Base-by-base conservation (phyloP, 2,797 vertebrate genomes). In the Macropus fuliginosus region DNA sequence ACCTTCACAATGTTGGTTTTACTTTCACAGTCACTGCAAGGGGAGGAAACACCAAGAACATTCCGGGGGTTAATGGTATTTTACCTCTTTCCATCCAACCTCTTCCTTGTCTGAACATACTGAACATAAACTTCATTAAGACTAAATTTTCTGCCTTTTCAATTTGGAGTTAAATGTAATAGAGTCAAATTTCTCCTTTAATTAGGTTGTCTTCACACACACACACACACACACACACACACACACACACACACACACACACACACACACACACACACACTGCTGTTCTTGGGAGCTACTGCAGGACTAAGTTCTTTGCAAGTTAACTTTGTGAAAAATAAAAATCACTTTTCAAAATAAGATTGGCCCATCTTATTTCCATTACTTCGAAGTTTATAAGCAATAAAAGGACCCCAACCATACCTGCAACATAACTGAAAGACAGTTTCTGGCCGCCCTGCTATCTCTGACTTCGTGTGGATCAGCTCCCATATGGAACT, bases 371-470 rank as follows among this genome's bases (percentile, higher is more conserved):
- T n/a, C 90, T 92, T 21, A 0, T 0, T 56, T 52, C 24, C 81
- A 1, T 0, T 9, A 90, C 27, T 91, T 90, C 54, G 16, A 9
- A 9, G 27, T 52, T 89, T 16, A 29, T 13, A 28, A n/a, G 13
- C 74, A 87, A 10, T 87, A 46, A 87, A 87, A 87, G 27, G 40
- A 27, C 40, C 40, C 21, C 34, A 5, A 50, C 2, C 2, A 98
- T 98, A 99, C 99, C 99, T 99, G 99, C 99, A 99, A 66, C 99
- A 99, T 97, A 99, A 97, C 98, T 99, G 99, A 98, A 99, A 99
- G 95, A 99, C 96, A 0, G 99, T 99, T 98, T 99, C 99, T 0
- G 99, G 99, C 94, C 99, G 99, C 74, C 99, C 99, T 98, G 99
- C 99, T 94, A 99, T 97, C 97, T 99, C 99, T 92, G 99, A 99